Evolutionary conservation across 2,797 vertebrate genomes (phyloP), one percentile per base, ranked within the genome.

Genomic region (Limosa lapponica): DNA sequence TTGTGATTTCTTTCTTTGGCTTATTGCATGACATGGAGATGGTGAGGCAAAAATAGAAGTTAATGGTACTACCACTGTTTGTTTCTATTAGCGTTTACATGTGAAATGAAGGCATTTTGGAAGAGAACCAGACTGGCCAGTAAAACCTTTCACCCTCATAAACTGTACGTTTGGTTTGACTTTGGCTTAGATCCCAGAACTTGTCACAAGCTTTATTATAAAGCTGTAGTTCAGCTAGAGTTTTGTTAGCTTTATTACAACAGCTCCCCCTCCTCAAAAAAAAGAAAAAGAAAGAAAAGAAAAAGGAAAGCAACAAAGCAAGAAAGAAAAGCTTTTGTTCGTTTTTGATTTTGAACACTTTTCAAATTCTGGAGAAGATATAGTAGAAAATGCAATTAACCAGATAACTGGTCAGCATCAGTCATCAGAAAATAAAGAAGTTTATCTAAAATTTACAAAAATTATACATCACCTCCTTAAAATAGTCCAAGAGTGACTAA

Each of bases 141-240:
- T 96, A 96, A 96, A 96, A 95, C 86, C 91, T 94, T 97, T 96
- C 93, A 95, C 95, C 96, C 85, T 96, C 3, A 0, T 83, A 96
- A 97, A 96, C 73, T 92, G 84, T 96, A 85, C 88, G 75, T 97
- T 96, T 97, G 92, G 87, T 79, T 66, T 93, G 95, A 66, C 75
- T 95, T 97, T 98, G 97, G 97, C 96, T 49, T 30, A n/a, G 78
- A 72, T 97, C 97, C 96, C 96, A 97, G 97, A 96, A 94, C 89
- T 95, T 97, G 95, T 97, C 95, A 46, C 93, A 93, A 69, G 81
- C 90, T 96, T 97, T 97, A 97, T 97, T 98, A 96, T 96, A 85
- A 98, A 98, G 94, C 96, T 92, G 82, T 91, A 96, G 95, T 92
- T 93, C 96, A 98, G 96, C 87, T 96, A 96, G 96, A 98, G 96